phyloP scores from a whole-genome alignment of 1,140 invertebrate species.

The Mizuhopecten yessoensis region DNA sequence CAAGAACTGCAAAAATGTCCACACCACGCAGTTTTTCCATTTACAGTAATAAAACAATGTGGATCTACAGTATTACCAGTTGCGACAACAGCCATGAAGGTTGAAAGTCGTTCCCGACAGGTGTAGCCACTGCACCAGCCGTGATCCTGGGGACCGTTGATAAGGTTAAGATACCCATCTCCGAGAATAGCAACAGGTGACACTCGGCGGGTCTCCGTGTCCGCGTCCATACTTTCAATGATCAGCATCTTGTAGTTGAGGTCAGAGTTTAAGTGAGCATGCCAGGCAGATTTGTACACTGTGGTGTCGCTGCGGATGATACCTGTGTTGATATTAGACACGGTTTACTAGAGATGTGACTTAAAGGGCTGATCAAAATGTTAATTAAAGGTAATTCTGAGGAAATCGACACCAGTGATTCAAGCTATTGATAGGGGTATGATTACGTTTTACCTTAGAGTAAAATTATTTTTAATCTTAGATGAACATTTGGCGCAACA shows the following conservation, averaged over 20 bases:
- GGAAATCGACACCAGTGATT: too few species aligned
- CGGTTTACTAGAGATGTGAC: too few species aligned
- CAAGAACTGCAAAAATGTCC: too few species aligned
- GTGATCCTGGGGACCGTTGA: constrained; percentile 83
- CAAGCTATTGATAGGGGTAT: too few species aligned
- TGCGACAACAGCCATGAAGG: constrained; percentile 79
- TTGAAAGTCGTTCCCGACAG: constrained; percentile 80
- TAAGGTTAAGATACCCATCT: constrained; percentile 78
- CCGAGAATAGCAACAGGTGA: constrained; percentile 69
- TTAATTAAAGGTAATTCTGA: too few species aligned
- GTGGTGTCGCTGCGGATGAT: constrained; percentile 69
- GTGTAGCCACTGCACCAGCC: constrained; percentile 83
- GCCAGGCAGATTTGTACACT: constrained; percentile 67
- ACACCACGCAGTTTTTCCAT: too few species aligned
- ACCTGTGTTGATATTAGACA: constrained; percentile 60
- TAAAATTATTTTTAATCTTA: too few species aligned
- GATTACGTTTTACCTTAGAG: too few species aligned
- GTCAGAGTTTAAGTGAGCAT: constrained; percentile 73
- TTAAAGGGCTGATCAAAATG: too few species aligned
- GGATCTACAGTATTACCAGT: constrained; percentile 60
- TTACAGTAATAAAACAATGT: too few species aligned
- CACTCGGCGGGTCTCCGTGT: constrained; percentile 80
- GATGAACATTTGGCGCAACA: too few species aligned
- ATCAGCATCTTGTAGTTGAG: constrained; percentile 73
- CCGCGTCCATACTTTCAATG: constrained; percentile 80